phyloP scores from a whole-genome alignment of 2,113 vertebrate species.

The Sterrhoptilus dennistouni region DNA sequence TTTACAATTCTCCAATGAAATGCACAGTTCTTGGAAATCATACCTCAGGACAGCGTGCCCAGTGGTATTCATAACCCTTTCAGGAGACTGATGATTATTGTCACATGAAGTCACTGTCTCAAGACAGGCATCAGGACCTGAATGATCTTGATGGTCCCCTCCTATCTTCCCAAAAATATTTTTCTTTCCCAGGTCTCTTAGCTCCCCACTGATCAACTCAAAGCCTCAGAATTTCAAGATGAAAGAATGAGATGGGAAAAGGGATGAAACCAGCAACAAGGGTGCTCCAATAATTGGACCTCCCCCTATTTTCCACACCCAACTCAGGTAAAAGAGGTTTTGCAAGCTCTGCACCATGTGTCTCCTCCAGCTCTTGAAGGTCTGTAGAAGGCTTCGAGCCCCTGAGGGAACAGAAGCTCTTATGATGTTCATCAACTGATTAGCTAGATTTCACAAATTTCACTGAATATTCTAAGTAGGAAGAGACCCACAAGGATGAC shows the following conservation, averaged over 20 bases:
- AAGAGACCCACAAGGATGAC: background rate
- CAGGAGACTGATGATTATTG: background rate
- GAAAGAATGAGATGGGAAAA: background rate
- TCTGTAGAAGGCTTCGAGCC: background rate
- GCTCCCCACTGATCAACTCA: background rate
- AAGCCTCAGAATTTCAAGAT: background rate
- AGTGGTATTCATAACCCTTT: background rate
- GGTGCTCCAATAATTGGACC: background rate
- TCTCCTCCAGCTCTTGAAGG: background rate
- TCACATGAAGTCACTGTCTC: background rate
- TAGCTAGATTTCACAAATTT: background rate
- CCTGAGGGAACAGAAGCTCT: background rate
- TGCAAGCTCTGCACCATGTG: background rate
- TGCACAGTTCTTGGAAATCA: background rate
- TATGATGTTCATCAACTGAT: background rate
- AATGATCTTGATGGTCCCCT: background rate
- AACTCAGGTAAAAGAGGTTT: background rate
- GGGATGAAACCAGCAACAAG: background rate
- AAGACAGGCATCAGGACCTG: background rate
- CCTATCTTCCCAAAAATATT: background rate
- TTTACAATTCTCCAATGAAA: background rate
- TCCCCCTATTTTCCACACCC: background rate
- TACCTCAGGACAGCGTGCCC: background rate
- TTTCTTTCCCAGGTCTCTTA: background rate
- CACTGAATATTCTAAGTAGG: background rate